Base-by-base conservation (phyloP, 2,113 vertebrate species). In the Chunga burmeisteri region DNA sequence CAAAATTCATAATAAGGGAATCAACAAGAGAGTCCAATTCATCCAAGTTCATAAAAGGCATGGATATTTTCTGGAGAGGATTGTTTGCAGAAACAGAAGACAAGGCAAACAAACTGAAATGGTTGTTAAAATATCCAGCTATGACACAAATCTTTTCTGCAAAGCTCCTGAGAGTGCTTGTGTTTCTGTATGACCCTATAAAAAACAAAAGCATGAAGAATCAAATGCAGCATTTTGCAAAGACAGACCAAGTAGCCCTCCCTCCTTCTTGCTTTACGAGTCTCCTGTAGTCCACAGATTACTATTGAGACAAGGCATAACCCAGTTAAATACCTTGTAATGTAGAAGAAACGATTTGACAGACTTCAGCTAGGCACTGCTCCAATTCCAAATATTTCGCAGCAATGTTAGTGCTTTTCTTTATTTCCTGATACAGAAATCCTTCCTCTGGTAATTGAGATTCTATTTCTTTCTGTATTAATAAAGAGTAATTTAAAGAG, bases 311-410 rank as follows among this genome's bases (percentile, higher is more conserved):
- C 5, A 27, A 12, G 5, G 11, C 78, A 38, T 13, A 80, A 61
- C 30, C 12, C 70, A 72, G 55, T 3, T 16, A 53, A 74, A 47
- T 98, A 99, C 99, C 99, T 99, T 90, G 97, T 38, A 99, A 95
- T 7, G 86, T 50, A n/a, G 96, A 90, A 75, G 96, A 97, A 83
- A 99, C 82, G 25, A 97, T 96, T 11, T 97, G 96, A 86, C 97
- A 94, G 53, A 98, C 92, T 94, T 98, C 98, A 81, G 94, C 94
- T 55, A 99, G 81, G 72, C 98, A 98, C 36, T 97, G 97, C 87
- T 98, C 98, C 71, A 99, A 95, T 91, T 98, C 97, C 86, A 98
- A 98, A n/a, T 98, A 98, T 62, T 98, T 97, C 19, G 75, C 81
- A 36, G 98, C 98, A n/a, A 98, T 89, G 12, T 86, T 96, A 34